These are phyloP conservation scores for Bubo scandiacus DNA, from an alignment of 2,113 vertebrate species.

Conservation along the genomic window DNA sequence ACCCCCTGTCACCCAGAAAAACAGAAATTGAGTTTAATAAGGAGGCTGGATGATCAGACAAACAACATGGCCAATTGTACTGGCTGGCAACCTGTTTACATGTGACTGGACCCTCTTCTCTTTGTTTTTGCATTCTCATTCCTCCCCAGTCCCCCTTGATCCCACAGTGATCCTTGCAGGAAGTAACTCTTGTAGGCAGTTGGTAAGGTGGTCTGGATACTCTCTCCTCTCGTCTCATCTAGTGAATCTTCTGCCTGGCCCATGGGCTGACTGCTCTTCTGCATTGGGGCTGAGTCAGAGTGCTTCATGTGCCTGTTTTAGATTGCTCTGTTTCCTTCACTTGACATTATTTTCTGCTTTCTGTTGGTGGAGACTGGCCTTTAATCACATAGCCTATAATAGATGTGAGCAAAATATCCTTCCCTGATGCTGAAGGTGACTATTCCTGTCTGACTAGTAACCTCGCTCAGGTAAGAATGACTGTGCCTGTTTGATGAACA, in stretches of 20 bases:
- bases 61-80: rapidly evolving
- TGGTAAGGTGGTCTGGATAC: background rate
- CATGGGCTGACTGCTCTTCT: background rate
- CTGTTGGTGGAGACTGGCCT: background rate
- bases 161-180: background rate
- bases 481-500: background rate
- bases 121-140: background rate
- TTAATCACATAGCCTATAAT: background rate
- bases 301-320: background rate
- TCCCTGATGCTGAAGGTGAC: background rate
- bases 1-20: background rate
- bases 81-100: background rate
- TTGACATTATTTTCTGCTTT: background rate
- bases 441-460: constrained; percentile 9
- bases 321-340: background rate
- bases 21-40: background rate
- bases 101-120: background rate
- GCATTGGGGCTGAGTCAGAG: background rate
- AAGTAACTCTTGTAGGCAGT: background rate
- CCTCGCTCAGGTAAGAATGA: background rate
- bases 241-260: background rate
- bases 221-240: background rate
- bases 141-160: background rate
- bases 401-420: background rate
- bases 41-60: background rate